phyloP scores from a whole-genome alignment of 2,888 invertebrate species.

The Branchipolynoe longqiensis region DNA sequence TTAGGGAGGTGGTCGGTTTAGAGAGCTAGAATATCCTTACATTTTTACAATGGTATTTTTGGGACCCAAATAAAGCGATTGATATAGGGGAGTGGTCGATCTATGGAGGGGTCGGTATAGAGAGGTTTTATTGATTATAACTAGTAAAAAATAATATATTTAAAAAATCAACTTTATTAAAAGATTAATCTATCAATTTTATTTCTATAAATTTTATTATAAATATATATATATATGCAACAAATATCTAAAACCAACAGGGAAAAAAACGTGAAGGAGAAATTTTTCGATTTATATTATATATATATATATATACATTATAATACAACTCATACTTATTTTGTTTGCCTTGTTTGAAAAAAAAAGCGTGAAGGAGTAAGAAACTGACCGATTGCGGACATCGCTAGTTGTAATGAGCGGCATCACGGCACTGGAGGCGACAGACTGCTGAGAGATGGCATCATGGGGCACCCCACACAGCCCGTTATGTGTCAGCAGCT shows the following conservation, averaged over 20 bases:
- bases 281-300: neutral
- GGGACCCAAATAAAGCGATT: too few species aligned
- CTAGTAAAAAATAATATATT: too few species aligned
- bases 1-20: too few species aligned
- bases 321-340: neutral
- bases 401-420: conserved; percentile 60
- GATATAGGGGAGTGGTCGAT: too few species aligned
- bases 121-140: too few species aligned
- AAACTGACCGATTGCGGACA: conserved; percentile 56
- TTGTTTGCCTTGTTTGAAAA: neutral
- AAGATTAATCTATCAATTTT: neutral
- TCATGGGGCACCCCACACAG: conserved; percentile 20
- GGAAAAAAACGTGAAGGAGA: neutral
- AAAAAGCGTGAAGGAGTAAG: neutral
- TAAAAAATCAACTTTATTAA: too few species aligned
- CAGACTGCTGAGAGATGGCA: conserved; percentile 45
- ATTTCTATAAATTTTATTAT: neutral
- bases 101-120: too few species aligned
- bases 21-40: too few species aligned
- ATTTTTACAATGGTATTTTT: too few species aligned
- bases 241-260: neutral
- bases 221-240: neutral
- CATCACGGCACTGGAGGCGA: conserved; percentile 61
- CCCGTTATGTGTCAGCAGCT: neutral
- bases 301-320: neutral